A percentile compares a stretch with the other conserved stretches of the same genome.
Conservation (phyloP, 2,888 invertebrate genomes). For the Agapostemon virescens region DNA sequence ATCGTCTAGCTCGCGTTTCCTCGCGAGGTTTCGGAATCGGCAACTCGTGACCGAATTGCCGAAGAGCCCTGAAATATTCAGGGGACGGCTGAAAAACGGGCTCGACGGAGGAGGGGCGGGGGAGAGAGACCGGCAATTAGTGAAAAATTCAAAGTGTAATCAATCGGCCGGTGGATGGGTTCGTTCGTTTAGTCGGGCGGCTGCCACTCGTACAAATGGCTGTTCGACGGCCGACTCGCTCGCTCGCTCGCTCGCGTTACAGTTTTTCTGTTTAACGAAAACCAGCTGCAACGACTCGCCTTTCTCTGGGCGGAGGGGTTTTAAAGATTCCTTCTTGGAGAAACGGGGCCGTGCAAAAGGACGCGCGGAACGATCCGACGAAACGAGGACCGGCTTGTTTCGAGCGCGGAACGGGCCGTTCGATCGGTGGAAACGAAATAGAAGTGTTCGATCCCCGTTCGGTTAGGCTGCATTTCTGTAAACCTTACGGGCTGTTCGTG, state of each 20-base stretch:
- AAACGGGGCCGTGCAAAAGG: not conserved
- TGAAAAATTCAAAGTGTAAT: slow-evolving; percentile 50
- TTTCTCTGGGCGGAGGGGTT: not conserved
- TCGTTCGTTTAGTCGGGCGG: slow-evolving; percentile 22
- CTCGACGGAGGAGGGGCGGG: not conserved
- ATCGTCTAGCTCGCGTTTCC: not conserved
- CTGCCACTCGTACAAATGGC: slow-evolving; percentile 19
- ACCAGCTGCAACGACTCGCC: not conserved
- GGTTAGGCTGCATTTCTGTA: not conserved
- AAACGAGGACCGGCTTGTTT: not conserved
- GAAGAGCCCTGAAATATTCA: slow-evolving; percentile 20
- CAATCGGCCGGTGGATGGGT: slow-evolving; percentile 27
- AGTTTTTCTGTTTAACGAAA: not conserved
- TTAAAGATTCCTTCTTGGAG: not conserved
- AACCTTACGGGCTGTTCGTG: not conserved
- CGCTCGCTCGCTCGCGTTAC: not conserved
- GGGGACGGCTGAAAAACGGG: not conserved
- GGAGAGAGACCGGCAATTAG: slow-evolving; percentile 29
- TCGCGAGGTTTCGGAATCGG: slow-evolving; percentile 7
- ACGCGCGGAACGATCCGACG: not conserved
- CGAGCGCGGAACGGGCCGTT: too few species aligned
- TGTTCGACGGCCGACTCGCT: not conserved
- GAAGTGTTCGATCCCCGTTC: not conserved
- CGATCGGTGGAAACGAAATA: not conserved
- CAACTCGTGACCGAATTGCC: slow-evolving; percentile 30